These are phyloP conservation scores for Anoplolepis gracilipes DNA, from an alignment of 1,140 invertebrate species.

Conservation along the genomic window DNA sequence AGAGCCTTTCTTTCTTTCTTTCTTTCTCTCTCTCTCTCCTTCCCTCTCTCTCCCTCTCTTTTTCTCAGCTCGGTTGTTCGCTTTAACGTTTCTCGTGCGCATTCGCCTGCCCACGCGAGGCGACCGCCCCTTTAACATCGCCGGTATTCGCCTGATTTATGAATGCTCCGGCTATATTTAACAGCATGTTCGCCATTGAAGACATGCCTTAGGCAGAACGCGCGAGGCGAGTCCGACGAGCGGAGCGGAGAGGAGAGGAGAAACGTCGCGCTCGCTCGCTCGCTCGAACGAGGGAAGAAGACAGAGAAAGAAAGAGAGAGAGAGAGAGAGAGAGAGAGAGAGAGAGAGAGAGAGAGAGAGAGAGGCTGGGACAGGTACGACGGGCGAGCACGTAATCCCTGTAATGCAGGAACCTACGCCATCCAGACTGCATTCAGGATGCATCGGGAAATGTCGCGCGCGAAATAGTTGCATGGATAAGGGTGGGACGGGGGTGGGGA, in stretches of 20 bases:
- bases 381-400: conserved; percentile 67
- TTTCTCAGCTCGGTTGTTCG: conserved; percentile 60
- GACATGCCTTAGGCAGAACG: conserved; percentile 75
- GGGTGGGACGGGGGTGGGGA: neutral
- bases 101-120: conserved; percentile 74
- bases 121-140: conserved; percentile 79
- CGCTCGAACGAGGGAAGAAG: neutral
- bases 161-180: conserved; percentile 78
- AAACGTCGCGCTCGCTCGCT: conserved; percentile 67
- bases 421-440: conserved; percentile 13
- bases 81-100: conserved; percentile 70
- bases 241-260: conserved; percentile 29
- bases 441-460: conserved; percentile 53
- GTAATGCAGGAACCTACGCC: conserved; percentile 67
- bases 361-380: conserved; percentile 65
- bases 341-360: conserved; percentile 9
- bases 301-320: neutral
- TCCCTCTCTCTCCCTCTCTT: conserved; percentile 27
- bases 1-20: conserved; percentile 52
- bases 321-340: neutral
- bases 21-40: conserved; percentile 23
- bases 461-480: conserved; percentile 7
- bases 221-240: conserved; percentile 62
- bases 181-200: conserved; percentile 78
- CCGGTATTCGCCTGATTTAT: conserved; percentile 79